Base-by-base conservation (phyloP, 2,797 vertebrate genomes). In the Coreius guichenoti region DNA sequence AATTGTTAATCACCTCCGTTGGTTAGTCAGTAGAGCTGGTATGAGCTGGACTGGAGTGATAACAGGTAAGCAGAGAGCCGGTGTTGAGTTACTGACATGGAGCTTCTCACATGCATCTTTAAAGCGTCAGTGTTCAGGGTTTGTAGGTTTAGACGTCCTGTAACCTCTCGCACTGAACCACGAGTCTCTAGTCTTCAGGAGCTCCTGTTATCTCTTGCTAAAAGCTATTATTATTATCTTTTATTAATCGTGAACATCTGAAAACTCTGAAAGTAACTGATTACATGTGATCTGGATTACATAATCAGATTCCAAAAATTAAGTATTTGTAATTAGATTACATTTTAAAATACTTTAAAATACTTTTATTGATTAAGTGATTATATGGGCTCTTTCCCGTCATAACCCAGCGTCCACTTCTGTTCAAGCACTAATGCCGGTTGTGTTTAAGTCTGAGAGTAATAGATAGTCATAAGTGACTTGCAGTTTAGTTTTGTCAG, bases 1-100 rank as follows among this genome's bases (percentile, higher is more conserved):
- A 92, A 91, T 89, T 47, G 88, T 91, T 94, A 93, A 94, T 95
- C 93, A 93, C 94, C 89, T 90, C 85, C 86, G 92, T 91, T 91
- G 92, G 89, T 77, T 21, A 11, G 80, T 51, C 43, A 23, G 82
- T 39, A 33, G 58, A n/a, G 65, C 73, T 79, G 29, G 58, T 36
- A 19, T 58, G 39, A 68, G 21, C 68, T 74, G 85, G 56, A 36
- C 67, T 78, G 85, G 47, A 49, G 14, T 77, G 75, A 4, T 2
- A 26, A 6, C 8, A 8, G 36, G 72, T 67, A 51, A 81, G 29
- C 3, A n/a, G 72, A 81, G 61, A 86, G 29, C 56, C 1, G 23
- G 67, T 58, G 51, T 86, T 13, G 47, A 21, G 75, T 82, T 77
- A 21, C 63, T 58, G 80, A 68, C 67, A 78, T 45, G 39, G 63